Base-by-base conservation (phyloP, 2,113 vertebrate genomes). In the Crotophaga sulcirostris region DNA sequence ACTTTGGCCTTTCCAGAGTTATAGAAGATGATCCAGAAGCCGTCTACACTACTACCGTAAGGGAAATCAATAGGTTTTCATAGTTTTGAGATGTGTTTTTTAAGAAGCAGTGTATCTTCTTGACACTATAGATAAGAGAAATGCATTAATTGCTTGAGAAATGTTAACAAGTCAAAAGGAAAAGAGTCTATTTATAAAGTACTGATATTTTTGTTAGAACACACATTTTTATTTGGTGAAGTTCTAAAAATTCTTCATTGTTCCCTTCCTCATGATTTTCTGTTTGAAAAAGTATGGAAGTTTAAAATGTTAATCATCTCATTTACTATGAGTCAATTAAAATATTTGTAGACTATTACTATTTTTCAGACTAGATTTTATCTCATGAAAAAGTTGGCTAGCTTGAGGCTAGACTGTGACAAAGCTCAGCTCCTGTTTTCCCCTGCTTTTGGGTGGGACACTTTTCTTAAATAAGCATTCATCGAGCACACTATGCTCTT, bases 1-100 rank as follows among this genome's bases (percentile, higher is more conserved):
- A 99, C 97, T 99, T 99, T 69, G 99, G 99, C 91, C 98, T 99
- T 96, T 99, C 99, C 83, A 98, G 99, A 98, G 98, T 99, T 97
- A 99, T 99, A 97, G 99, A 99, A 97, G 99, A 99, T 69, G 99
- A 99, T 96, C 99, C 99, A 9, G 99, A 99, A 97, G 99, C 99
- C 54, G 99, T 99, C 97, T 99, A 99, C 96, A 99, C 99, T 89
- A 99, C 99, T 56, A 99, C 99, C 10, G 99, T 99, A 98, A 99
- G 99, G 98, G 91, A 97, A 94, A 93, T 84, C 13, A 1, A 49
- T 73, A 77, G 42, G 19, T 12, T 72, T 89, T 63, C 28, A 9
- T 52, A 51, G 24, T 59, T 92, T 74, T 63, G 63, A 81, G 52
- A 72, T 90, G 42, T 5, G 24, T 7, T 81, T 92, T 56, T 75